A percentile compares a stretch with the other conserved stretches of the same genome.
These are phyloP conservation scores for Labeo rohita DNA, from an alignment of 2,113 vertebrate genomes.

Conservation along the genomic window DNA sequence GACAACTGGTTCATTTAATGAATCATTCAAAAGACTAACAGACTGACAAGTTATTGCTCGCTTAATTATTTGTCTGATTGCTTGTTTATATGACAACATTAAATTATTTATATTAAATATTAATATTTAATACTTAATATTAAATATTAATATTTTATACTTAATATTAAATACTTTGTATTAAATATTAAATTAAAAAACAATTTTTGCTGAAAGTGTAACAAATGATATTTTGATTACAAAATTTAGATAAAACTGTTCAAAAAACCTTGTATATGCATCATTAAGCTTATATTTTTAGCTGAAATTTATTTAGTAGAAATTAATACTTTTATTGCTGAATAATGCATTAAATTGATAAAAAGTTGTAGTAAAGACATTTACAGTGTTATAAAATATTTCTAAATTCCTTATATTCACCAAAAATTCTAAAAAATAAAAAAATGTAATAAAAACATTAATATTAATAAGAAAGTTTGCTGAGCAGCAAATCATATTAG, in stretches of 20 bases:
- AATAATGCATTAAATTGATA: not conserved
- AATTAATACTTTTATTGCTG: not conserved
- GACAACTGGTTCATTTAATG: not conserved
- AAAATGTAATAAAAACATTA: no score
- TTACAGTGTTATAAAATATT: no score
- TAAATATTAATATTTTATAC: no score
- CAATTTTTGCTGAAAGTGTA: no score
- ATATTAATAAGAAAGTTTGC: not conserved
- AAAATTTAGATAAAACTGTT: not conserved
- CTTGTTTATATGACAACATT: not conserved
- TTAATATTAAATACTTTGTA: no score
- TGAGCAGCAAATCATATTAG: not conserved
- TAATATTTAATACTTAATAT: no score
- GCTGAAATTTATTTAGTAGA: no score
- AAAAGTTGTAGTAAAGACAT: no score
- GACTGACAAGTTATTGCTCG: not conserved
- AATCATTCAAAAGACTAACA: not conserved
- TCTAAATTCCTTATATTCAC: not conserved
- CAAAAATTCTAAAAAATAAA: not conserved
- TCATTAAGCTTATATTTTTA: no score
- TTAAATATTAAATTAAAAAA: no score
- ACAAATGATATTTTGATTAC: not conserved
- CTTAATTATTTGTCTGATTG: not conserved
- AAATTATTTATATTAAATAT: not conserved
- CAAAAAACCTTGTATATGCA: no score